Evolutionary conservation across 1,140 invertebrate genomes (phyloP).

Genomic region (Zeugodacus cucurbitae): DNA sequence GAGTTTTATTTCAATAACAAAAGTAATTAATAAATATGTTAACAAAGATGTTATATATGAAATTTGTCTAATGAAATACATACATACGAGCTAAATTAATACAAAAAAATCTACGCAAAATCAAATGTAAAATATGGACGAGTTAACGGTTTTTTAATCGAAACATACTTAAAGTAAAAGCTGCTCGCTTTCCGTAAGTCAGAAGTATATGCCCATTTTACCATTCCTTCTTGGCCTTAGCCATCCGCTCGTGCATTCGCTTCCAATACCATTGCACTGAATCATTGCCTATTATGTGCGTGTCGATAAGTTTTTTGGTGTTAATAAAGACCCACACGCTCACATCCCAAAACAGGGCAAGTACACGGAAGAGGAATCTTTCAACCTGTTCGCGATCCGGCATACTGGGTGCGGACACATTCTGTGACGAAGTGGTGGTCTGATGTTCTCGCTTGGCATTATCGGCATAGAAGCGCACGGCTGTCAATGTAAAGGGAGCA

Average conservation of each 20-base stretch:
- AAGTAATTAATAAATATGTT: neutral
- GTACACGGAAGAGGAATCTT: constrained; percentile 54
- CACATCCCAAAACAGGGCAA: constrained; percentile 57
- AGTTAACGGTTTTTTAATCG: neutral
- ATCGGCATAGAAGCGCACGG: neutral
- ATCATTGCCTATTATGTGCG: constrained; percentile 53
- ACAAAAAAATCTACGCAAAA: neutral
- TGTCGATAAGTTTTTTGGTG: constrained; percentile 49
- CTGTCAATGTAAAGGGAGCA: neutral
- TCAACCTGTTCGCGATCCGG: constrained; percentile 56
- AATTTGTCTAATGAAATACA: neutral
- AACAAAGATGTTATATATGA: neutral
- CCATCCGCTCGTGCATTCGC: constrained; percentile 58
- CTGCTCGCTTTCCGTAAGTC: neutral
- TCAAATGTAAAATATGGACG: neutral
- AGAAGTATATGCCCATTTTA: neutral
- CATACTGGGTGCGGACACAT: constrained; percentile 36
- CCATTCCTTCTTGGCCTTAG: constrained; percentile 45
- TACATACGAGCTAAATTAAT: neutral
- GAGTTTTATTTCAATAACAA: neutral
- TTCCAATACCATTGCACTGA: constrained; percentile 57
- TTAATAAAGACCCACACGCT: constrained; percentile 48
- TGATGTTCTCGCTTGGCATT: neutral
- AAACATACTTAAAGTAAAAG: neutral
- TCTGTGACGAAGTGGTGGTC: neutral